A percentile compares a stretch with the other conserved stretches of the same genome.
These are phyloP conservation scores for Antitype chi DNA, from an alignment of 2,888 invertebrate genomes.

Conservation along the genomic window DNA sequence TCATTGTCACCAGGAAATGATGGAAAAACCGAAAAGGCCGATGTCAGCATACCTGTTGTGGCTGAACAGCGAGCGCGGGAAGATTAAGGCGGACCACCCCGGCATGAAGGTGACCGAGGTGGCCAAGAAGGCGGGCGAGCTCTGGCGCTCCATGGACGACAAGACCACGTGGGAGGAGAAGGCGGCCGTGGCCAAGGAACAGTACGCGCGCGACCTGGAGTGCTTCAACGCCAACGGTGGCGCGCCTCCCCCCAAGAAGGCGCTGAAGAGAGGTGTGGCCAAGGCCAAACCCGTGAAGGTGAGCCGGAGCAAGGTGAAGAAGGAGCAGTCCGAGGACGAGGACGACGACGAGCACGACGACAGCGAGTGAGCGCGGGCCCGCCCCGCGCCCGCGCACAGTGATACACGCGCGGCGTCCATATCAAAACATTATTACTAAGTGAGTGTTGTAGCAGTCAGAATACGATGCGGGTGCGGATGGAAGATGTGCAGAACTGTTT, in stretches of 20 bases:
- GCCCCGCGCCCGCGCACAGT: constrained; percentile 9
- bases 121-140: constrained; percentile 97
- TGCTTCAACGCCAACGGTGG: constrained; percentile 94
- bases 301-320: constrained; percentile 69
- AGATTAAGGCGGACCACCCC: constrained; percentile 95
- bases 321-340: constrained; percentile 86
- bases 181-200: constrained; percentile 95
- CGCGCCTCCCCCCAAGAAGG: constrained; percentile 83
- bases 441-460: constrained; percentile 43
- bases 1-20: constrained; percentile 81
- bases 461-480: constrained; percentile 6
- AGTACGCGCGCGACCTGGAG: constrained; percentile 95
- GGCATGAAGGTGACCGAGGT: constrained; percentile 96
- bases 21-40: constrained; percentile 96
- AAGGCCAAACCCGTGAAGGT: constrained; percentile 71
- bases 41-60: constrained; percentile 97
- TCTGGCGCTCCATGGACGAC: constrained; percentile 96
- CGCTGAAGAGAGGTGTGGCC: constrained; percentile 82
- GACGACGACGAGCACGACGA: constrained; percentile 89
- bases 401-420: constrained; percentile 19
- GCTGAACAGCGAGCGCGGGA: constrained; percentile 95
- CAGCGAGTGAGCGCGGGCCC: constrained; percentile 74
- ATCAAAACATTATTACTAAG: constrained; percentile 53
- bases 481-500: constrained; percentile 38
- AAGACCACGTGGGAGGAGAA: constrained; percentile 97